Conservation (phyloP, 2,113 vertebrate species). For the Prochilodus magdalenae region DNA sequence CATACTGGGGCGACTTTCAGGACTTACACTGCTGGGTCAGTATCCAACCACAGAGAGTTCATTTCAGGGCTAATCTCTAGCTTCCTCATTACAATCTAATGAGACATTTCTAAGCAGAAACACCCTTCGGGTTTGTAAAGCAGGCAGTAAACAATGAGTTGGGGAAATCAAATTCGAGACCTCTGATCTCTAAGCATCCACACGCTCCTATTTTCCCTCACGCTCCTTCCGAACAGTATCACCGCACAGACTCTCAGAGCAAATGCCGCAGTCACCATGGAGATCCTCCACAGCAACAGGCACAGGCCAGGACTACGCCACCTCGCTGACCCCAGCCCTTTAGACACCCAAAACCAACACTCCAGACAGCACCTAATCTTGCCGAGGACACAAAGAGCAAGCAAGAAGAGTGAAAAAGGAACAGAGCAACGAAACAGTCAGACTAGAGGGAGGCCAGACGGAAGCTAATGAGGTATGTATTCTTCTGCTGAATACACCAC, state of each 20-base stretch:
- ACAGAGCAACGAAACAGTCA: slow-evolving; percentile 23
- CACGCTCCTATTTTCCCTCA: neutral
- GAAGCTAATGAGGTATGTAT: slow-evolving; percentile 32
- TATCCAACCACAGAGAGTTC: neutral
- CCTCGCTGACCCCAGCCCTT: slow-evolving; percentile 7
- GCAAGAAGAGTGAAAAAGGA: slow-evolving; percentile 13
- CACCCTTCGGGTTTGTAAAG: neutral
- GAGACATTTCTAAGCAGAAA: neutral
- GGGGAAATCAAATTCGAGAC: slow-evolving; percentile 19
- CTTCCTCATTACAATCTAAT: neutral
- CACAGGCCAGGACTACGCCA: neutral
- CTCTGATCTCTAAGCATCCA: neutral
- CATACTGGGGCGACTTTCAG: neutral
- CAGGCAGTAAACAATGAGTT: neutral
- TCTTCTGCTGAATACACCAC: slow-evolving; percentile 33
- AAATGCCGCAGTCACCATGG: slow-evolving; percentile 28
- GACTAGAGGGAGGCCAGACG: slow-evolving; percentile 5
- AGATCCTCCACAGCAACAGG: slow-evolving; percentile 17
- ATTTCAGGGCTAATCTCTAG: slow-evolving; percentile 2
- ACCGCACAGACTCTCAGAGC: neutral
- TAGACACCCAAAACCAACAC: slow-evolving; percentile 35
- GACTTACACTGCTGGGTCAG: neutral
- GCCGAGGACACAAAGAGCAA: slow-evolving; percentile 27
- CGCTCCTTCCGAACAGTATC: neutral
- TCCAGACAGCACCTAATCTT: slow-evolving; percentile 44